phyloP scores from a whole-genome alignment of 2,888 invertebrate genomes.

The Ophioninae sp. region DNA sequence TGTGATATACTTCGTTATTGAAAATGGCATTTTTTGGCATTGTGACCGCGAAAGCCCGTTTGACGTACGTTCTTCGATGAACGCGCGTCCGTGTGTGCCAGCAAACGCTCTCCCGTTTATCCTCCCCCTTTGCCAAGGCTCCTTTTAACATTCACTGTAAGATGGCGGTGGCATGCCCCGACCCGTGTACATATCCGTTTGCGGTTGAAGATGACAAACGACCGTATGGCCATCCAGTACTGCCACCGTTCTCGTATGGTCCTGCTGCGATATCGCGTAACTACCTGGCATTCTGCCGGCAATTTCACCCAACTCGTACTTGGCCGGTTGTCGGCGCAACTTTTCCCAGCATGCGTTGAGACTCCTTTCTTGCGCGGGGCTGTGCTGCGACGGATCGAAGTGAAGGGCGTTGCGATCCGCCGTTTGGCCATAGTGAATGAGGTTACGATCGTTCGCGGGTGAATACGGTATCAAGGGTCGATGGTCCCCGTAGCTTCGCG shows the following conservation, averaged over 20 bases:
- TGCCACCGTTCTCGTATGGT: constrained; percentile 84
- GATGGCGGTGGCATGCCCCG: constrained; percentile 84
- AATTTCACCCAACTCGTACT: constrained; percentile 77
- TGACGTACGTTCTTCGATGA: background rate
- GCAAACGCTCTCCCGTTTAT: background rate
- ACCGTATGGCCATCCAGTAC: constrained; percentile 93
- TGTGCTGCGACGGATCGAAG: constrained; percentile 73
- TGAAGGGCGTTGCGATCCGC: constrained; percentile 66
- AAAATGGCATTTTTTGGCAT: background rate
- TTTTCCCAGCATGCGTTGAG: constrained; percentile 78
- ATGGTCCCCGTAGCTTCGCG: constrained; percentile 91
- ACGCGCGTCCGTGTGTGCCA: background rate
- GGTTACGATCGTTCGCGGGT: constrained; percentile 84
- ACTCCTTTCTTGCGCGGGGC: constrained; percentile 75
- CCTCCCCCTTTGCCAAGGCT: background rate
- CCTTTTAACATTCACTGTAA: constrained; percentile 84
- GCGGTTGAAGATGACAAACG: constrained; percentile 92
- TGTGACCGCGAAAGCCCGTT: background rate
- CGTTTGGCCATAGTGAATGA: constrained; percentile 74
- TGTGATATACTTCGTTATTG: background rate
- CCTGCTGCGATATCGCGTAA: constrained; percentile 75
- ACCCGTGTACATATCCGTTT: constrained; percentile 82
- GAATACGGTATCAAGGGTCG: constrained; percentile 91
- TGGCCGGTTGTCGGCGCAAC: constrained; percentile 75
- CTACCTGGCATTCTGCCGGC: constrained; percentile 68